phyloP scores from a whole-genome alignment of 1,140 invertebrate genomes.

The Hycleus phaleratus region DNA sequence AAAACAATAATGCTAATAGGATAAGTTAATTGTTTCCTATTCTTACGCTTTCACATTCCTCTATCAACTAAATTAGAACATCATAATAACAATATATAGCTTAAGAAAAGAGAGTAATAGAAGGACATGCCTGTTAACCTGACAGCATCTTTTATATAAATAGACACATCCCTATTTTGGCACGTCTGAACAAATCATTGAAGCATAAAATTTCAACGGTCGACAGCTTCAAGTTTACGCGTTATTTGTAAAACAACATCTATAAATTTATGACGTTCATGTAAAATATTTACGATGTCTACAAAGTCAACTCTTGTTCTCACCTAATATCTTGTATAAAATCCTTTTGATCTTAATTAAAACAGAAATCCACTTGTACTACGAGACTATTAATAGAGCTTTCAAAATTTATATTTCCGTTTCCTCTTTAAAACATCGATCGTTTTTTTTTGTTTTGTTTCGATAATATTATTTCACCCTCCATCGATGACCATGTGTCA shows the following conservation, averaged over 20 bases:
- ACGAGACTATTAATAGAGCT: background rate
- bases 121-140: no score
- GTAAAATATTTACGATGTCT: background rate
- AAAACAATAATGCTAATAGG: no score
- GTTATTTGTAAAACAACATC: conserved; percentile 8
- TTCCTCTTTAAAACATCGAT: background rate
- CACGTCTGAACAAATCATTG: background rate
- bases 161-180: conserved; percentile 1
- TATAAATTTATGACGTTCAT: background rate
- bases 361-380: no score
- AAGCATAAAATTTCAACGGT: conserved; percentile 9
- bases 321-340: background rate
- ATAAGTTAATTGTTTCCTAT: no score
- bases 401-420: background rate
- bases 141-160: no score
- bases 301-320: background rate
- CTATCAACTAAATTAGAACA: no score
- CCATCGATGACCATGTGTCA: no score
- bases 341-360: no score
- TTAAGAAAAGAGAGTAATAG: no score
- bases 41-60: no score
- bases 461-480: no score
- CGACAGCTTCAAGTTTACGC: conserved; percentile 7
- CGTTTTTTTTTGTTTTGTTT: background rate
- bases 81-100: no score